Evolutionary conservation across 1,140 invertebrate species (phyloP), one percentile per base, ranked within the genome.

Genomic region (Euborellia annulipes): DNA sequence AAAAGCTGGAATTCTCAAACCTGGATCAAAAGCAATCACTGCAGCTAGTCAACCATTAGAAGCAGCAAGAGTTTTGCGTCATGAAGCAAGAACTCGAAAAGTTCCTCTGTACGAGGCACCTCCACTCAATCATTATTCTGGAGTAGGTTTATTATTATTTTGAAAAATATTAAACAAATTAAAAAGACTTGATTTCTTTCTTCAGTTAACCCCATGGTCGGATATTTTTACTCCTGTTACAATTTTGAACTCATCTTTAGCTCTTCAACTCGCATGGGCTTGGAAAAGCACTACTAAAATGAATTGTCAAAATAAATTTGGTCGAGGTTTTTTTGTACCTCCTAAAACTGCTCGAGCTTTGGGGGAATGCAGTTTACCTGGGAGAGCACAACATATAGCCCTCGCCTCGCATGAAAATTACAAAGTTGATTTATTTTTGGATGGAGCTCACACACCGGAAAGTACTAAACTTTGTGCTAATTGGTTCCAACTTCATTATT

Each of bases 1-100:
- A 45, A 99, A 99, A 68, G 82, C 86, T 1, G 95, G 95, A 4
- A 94, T 98, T 48, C 88, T 98, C 64, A 98, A 98, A 66, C 56
- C 61, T 3, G 65, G 69, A 13, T 72, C 76, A 18, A 66, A 74
- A 45, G 82, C 83, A 0, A 86, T 82, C 52, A 88, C 85, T 0
- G 75, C 82, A 2, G 57, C 65, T 0, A 62, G 70, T 43, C 84
- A 93, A 56, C 62, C 70, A 1, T 46, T 58, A 1, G 62, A 69
- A 36, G 87, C 84, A 2, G 88, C 85, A 62, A 51, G 70, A 17
- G 74, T 94, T 4, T 57, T 97, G 2, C 55, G 64, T 37, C 54
- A 73, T 30, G 69, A 79, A 55, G 77, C 87, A 16, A 43, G 53
- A 43, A 78, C 88, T 59, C 75, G 64, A 51, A 61, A 74, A 44